A percentile compares a stretch with the other conserved stretches of the same genome.
Conservation (phyloP, 2,113 vertebrate species). For the Pampusana beccarii region DNA sequence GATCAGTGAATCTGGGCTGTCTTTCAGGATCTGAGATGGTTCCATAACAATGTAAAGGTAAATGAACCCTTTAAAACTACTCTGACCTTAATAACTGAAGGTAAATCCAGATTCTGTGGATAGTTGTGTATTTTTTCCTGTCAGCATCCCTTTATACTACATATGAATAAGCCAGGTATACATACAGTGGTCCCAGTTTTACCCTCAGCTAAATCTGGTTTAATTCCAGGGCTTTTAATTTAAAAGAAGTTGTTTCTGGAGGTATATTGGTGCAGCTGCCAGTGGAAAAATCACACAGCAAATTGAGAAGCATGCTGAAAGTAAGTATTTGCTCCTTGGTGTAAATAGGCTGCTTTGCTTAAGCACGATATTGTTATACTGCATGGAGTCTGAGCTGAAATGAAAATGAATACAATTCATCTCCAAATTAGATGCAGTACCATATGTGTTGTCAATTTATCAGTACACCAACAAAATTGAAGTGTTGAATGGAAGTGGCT, state of each 20-base stretch:
- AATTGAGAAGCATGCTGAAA: slow-evolving; percentile 16
- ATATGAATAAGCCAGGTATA: not conserved
- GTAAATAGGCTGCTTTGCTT: not conserved
- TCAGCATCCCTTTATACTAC: not conserved
- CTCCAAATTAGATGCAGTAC: slow-evolving; percentile 15
- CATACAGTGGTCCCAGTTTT: not conserved
- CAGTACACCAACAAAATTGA: slow-evolving; percentile 16
- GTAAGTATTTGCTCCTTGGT: not conserved
- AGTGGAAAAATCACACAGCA: not conserved
- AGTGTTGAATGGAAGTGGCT: not conserved
- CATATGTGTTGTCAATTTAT: slow-evolving; percentile 10
- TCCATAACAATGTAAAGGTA: not conserved
- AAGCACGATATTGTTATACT: not conserved
- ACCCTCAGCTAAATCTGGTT: not conserved
- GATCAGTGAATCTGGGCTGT: not conserved
- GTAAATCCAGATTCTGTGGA: not conserved
- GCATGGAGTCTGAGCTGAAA: not conserved
- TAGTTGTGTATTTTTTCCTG: not conserved
- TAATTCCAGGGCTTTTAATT: not conserved
- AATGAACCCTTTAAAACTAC: not conserved
- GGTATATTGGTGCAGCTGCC: not conserved
- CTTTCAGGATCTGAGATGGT: not conserved
- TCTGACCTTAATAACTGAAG: not conserved
- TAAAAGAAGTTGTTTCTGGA: not conserved
- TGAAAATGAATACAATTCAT: slow-evolving; percentile 25